Evolutionary conservation across 2,797 vertebrate species (phyloP), one percentile per base, ranked within the genome.

Genomic region (Microhierax caerulescens): DNA sequence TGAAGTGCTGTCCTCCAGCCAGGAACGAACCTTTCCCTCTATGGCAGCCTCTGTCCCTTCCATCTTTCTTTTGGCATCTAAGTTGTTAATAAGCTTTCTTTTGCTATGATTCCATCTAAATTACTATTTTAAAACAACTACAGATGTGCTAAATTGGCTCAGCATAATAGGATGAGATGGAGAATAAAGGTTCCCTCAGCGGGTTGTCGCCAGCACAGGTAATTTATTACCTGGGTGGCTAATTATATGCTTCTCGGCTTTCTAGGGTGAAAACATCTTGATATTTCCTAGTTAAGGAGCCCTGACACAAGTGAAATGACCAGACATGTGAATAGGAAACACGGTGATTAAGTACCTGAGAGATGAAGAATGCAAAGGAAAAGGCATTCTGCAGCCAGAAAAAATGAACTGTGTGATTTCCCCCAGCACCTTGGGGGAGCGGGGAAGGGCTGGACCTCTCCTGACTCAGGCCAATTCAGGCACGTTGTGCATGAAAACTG

Each of bases 111-210:
- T 92, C 94, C 92, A 84, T 94, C 67, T 91, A 95, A 97, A 97
- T 95, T 91, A 89, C 96, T 95, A 87, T 96, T 97, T 95, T 97
- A 96, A 97, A 97, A 94, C 95, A 97, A 93, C 95, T 96, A 96
- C 96, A 96, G 94, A 97, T 96, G 95, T 97, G 93, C 90, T 97
- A 97, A 97, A 96, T 95, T 97, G 96, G 97, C 95, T 96, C 96
- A 94, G 96, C 92, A 95, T 97, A 97, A 97, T 97, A 97, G 95
- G 96, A 96, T 91, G 96, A 95, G 96, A 96, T 95, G 95, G 89
- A 95, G 93, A 94, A 96, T 95, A 94, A 97, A 96, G 96, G 93
- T 91, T 97, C 77, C 93, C 95, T 95, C 92, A 93, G 88, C 94
- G 94, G 91, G 87, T 94, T 96, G 92, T 96, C 90, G 61, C 87